phyloP scores from a whole-genome alignment of 2,113 vertebrate genomes.

The Brachyistius frenatus region DNA sequence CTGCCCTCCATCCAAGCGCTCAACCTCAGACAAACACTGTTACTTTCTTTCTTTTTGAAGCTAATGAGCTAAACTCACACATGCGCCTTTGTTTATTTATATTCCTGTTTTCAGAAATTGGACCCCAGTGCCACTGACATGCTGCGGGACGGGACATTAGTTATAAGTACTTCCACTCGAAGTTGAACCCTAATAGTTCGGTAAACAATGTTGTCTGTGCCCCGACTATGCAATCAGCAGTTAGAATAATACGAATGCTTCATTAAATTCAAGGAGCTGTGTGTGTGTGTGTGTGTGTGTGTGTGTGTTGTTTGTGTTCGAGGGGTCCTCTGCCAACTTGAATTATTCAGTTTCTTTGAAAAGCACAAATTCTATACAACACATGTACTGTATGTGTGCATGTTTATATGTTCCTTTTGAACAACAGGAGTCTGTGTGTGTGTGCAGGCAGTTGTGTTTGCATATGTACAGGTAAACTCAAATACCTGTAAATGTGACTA shows the following conservation, averaged over 20 bases:
- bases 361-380: not conserved
- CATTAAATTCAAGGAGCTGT: slow-evolving; percentile 25
- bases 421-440: not conserved
- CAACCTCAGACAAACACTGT: no score
- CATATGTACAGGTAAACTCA: slow-evolving; percentile 41
- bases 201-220: no score
- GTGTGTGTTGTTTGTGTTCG: not conserved
- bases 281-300: slow-evolving; percentile 1
- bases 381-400: not conserved
- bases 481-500: slow-evolving; percentile 52
- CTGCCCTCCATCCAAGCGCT: no score
- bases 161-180: no score
- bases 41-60: no score
- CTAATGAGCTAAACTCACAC: no score
- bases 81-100: no score
- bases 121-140: no score
- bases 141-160: no score
- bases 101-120: no score
- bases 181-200: no score
- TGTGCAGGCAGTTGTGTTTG: slow-evolving; percentile 18
- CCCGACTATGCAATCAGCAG: no score
- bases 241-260: slow-evolving; percentile 12
- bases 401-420: slow-evolving; percentile 2
- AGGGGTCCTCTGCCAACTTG: slow-evolving; percentile 29
- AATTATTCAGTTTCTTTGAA: slow-evolving; percentile 54